Percentiles rank a stretch among this genome's conserved stretches.
These are phyloP conservation scores for Salminus brasiliensis DNA, from an alignment of 2,113 vertebrate genomes.

Conservation along the genomic window DNA sequence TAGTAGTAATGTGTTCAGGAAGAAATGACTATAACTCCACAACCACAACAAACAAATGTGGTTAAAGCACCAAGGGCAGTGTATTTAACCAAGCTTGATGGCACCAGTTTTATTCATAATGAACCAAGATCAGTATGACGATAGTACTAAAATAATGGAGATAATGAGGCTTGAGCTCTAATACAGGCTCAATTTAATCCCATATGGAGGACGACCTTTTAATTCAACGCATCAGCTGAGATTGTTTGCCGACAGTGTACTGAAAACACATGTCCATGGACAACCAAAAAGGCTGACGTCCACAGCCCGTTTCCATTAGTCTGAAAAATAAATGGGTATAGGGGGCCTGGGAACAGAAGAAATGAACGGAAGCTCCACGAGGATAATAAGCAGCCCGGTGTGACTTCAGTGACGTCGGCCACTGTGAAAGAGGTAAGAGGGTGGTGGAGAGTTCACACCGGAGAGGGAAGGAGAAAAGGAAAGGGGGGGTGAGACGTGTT, in stretches of 20 bases:
- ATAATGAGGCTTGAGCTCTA: too few relatives aligned
- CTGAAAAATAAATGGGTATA: not conserved
- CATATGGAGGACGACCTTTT: not conserved
- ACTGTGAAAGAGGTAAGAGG: not conserved
- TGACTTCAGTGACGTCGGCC: not conserved
- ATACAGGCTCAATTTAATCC: not conserved
- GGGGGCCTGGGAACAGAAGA: not conserved
- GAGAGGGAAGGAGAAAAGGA: slow-evolving; percentile 2
- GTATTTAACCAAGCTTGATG: too few relatives aligned
- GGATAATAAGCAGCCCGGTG: not conserved
- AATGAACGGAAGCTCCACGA: not conserved
- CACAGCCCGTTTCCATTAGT: not conserved
- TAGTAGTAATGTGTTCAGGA: too few relatives aligned
- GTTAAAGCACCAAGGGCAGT: too few relatives aligned
- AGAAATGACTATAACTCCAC: too few relatives aligned
- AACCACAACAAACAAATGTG: too few relatives aligned
- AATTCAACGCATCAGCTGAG: not conserved
- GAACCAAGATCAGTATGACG: too few relatives aligned
- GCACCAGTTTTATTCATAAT: too few relatives aligned
- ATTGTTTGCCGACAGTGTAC: too few relatives aligned
- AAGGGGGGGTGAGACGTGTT: not conserved
- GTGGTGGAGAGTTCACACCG: slow-evolving; percentile 29
- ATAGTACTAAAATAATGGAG: too few relatives aligned
- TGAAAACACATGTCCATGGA: not conserved
- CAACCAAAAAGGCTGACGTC: not conserved